Base-by-base conservation (phyloP, 2,797 vertebrate genomes). In the Iguana delicatissima region DNA sequence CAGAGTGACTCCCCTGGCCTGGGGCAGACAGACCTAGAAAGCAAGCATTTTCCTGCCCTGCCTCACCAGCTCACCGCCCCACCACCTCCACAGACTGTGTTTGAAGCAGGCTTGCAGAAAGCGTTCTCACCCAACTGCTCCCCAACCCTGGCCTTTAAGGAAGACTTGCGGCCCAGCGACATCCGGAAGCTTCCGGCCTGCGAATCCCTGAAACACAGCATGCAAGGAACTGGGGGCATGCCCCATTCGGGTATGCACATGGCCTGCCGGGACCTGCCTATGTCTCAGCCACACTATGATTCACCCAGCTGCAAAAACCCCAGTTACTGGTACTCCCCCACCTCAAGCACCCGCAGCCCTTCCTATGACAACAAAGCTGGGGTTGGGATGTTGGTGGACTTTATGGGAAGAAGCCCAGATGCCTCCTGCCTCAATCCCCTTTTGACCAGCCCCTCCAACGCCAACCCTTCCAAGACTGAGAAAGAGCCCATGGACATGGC, bases 51-150 rank as follows among this genome's bases (percentile, higher is more conserved):
- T 95, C 96, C 97, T 0, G 94, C 96, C 7, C 98, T 98, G 26
- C 97, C 98, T 7, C 98, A 98, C 96, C 96, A 98, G 77, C 98
- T 98, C 95, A 96, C 98, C 0, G 95, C 96, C 91, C 96, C 98
- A 0, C 76, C 94, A 80, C 13, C 90, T 72, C 98, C 96, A 26
- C 97, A 97, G 95, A 96, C 97, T 22, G 97, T 97, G 85, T 98
- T 98, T 1, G 97, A 98, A 84, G 94, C 97, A 0, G 94, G 97
- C 87, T 92, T 98, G 93, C 98, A 99, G 95, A 98, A 99, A 97
- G 98, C 98, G 85, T 99, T 99, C 96, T 99, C 99, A 0, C 99
- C 99, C 87, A 99, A 98, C 92, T 99, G 99, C 95, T 99, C 99
- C 10, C 99, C 99, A 0, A 97, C 98, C 0, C 94, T 98, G 89